Conservation (phyloP, 1,140 invertebrate genomes). For the Trypoxylus dichotomus region DNA sequence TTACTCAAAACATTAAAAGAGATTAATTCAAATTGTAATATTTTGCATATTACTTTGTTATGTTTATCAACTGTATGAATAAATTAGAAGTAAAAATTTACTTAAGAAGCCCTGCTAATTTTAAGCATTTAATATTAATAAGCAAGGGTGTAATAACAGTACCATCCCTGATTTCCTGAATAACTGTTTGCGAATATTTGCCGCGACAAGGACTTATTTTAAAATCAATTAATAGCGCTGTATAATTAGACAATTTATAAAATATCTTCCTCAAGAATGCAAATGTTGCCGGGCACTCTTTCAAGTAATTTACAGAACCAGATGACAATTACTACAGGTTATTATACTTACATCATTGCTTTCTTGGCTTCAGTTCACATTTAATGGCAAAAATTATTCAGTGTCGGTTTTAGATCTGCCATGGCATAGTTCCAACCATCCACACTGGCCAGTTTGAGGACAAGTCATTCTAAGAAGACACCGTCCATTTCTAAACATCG, state of each 20-base stretch:
- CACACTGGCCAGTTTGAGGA: background rate
- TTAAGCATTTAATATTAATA: too few species aligned
- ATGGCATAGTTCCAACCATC: constrained; percentile 12
- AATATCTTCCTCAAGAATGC: background rate
- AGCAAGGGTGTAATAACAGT: too few species aligned
- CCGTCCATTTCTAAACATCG: background rate
- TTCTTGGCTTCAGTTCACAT: constrained; percentile 18
- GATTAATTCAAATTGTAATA: too few species aligned
- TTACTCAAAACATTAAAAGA: too few species aligned
- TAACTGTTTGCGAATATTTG: background rate
- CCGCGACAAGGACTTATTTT: background rate
- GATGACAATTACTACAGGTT: background rate
- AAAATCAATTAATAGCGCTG: background rate
- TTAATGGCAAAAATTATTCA: constrained; percentile 23
- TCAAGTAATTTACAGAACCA: background rate
- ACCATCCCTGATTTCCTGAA: too few species aligned
- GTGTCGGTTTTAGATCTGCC: constrained; percentile 21
- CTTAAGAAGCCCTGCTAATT: too few species aligned
- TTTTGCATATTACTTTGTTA: too few species aligned
- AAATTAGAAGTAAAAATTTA: too few species aligned
- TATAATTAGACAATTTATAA: background rate
- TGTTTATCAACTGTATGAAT: too few species aligned
- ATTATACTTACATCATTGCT: constrained; percentile 19
- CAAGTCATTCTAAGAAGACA: constrained; percentile 19
- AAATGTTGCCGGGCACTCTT: background rate